Percentiles rank a stretch among this genome's conserved stretches.
These are phyloP conservation scores for Nerophis ophidion DNA, from an alignment of 2,113 vertebrate species.

Conservation along the genomic window DNA sequence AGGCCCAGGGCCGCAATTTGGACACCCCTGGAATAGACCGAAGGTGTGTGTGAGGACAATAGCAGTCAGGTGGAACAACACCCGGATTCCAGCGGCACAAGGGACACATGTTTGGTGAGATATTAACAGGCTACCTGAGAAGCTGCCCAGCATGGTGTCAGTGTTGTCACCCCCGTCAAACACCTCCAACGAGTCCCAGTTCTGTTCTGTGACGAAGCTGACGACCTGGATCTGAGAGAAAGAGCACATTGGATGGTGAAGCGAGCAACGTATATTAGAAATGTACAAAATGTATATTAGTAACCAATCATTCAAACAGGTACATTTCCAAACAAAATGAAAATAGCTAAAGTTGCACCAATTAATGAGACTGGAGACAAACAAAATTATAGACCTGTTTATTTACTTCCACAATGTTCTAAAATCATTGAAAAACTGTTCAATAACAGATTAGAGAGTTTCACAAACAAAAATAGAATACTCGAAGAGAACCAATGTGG, in stretches of 20 bases:
- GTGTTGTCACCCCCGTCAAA: constrained; percentile 96
- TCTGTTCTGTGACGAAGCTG: constrained; percentile 98
- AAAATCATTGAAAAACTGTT: no score
- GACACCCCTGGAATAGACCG: constrained; percentile 15
- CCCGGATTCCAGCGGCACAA: not conserved
- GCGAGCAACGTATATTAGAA: not conserved
- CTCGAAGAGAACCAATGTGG: no score
- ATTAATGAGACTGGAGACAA: no score
- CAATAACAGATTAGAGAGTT: no score
- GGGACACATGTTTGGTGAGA: constrained; percentile 7
- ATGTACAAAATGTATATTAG: no score
- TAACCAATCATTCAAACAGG: no score
- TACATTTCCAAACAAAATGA: no score
- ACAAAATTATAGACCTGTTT: no score
- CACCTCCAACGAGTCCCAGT: constrained; percentile 98
- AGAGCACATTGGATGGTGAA: constrained; percentile 3
- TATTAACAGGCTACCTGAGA: constrained; percentile 79
- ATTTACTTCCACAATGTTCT: no score
- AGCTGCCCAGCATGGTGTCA: constrained; percentile 94
- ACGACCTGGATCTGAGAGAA: constrained; percentile 89
- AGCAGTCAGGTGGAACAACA: not conserved
- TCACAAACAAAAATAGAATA: no score
- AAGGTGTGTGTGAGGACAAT: not conserved
- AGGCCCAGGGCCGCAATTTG: no score
- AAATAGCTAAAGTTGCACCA: no score